Conservation (phyloP, 2,113 vertebrate species). For the Dicentrarchus labrax region DNA sequence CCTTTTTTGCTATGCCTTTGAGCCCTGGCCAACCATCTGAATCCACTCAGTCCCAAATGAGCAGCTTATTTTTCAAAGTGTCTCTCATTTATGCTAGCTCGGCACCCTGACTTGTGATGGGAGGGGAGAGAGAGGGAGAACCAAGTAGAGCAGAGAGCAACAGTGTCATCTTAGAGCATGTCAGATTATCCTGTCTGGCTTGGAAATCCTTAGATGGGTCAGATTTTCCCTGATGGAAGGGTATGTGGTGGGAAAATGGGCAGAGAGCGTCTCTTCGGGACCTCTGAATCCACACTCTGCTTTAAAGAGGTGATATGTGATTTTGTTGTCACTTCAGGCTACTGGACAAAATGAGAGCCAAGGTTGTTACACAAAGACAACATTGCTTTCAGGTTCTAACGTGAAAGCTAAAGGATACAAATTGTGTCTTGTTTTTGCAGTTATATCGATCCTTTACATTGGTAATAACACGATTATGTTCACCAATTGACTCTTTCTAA, state of each 20-base stretch:
- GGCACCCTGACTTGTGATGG: constrained; percentile 63
- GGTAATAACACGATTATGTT: background rate
- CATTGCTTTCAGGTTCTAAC: background rate
- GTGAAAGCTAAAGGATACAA: background rate
- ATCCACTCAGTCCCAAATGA: constrained; percentile 82
- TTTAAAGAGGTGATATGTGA: constrained; percentile 55
- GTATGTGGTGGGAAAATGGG: constrained; percentile 72
- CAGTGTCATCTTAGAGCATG: constrained; percentile 72
- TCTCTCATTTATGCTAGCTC: constrained; percentile 77
- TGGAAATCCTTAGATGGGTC: constrained; percentile 74
- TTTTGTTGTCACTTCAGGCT: constrained; percentile 52
- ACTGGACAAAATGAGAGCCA: constrained; percentile 30
- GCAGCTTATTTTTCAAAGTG: constrained; percentile 83
- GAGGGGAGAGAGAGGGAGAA: constrained; percentile 34
- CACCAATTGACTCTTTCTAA: background rate
- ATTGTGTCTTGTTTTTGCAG: background rate
- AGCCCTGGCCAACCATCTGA: constrained; percentile 83
- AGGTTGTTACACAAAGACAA: background rate
- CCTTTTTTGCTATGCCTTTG: constrained; percentile 69
- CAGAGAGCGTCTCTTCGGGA: constrained; percentile 43
- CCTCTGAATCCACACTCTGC: constrained; percentile 40
- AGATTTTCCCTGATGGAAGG: constrained; percentile 71
- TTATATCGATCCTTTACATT: background rate
- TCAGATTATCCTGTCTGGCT: constrained; percentile 79
- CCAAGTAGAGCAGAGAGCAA: constrained; percentile 52